Conservation (phyloP, 2,113 vertebrate species). For the Benthochromis sp. region DNA sequence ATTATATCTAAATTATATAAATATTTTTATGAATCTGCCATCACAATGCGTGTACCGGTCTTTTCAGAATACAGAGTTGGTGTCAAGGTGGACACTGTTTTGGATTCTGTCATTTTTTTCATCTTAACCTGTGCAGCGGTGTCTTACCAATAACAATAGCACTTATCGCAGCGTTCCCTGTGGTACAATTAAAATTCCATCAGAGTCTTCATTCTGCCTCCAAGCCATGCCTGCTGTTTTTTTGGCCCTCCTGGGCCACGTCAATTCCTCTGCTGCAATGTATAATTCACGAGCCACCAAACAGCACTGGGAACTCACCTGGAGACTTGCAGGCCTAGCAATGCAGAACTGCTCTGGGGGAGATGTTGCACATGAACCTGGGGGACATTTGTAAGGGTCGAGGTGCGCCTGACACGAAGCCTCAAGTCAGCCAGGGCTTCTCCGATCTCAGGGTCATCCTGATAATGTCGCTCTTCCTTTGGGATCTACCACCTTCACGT, state of each 20-base stretch:
- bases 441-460: slow-evolving; percentile 48
- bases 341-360: slow-evolving; percentile 29
- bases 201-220: slow-evolving; percentile 69
- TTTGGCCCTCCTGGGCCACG: slow-evolving; percentile 61
- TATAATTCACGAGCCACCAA: slow-evolving; percentile 73
- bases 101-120: not conserved
- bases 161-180: slow-evolving; percentile 63
- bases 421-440: slow-evolving; percentile 27
- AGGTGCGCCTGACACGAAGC: slow-evolving; percentile 13
- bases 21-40: not conserved
- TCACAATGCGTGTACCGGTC: not conserved
- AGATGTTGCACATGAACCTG: slow-evolving; percentile 4
- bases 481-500: slow-evolving; percentile 29
- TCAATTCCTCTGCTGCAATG: slow-evolving; percentile 69
- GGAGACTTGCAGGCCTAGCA: slow-evolving; percentile 55
- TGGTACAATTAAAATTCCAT: slow-evolving; percentile 74
- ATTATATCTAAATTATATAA: not conserved
- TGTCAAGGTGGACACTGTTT: not conserved
- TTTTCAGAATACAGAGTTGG: not conserved
- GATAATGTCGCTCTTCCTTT: slow-evolving; percentile 8
- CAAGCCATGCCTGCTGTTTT: slow-evolving; percentile 72
- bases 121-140: slow-evolving; percentile 48
- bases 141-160: slow-evolving; percentile 71
- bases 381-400: slow-evolving; percentile 36
- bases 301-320: slow-evolving; percentile 64